Conservation (phyloP, 2,797 vertebrate genomes). For the Zenarchopterus dispar region DNA sequence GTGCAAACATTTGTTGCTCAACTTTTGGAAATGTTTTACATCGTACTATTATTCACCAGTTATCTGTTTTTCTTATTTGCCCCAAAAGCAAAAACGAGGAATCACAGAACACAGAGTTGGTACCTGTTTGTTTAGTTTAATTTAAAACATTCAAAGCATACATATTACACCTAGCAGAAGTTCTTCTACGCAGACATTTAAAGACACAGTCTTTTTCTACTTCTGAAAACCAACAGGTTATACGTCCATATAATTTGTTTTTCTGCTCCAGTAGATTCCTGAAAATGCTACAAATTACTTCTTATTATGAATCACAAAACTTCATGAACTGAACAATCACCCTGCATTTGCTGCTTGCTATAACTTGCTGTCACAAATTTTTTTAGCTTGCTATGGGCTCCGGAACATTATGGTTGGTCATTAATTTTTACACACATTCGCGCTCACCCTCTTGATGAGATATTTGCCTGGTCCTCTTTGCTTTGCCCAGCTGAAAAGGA, state of each 20-base stretch:
- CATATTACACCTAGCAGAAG: background rate
- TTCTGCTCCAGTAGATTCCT: conserved; percentile 14
- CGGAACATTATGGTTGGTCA: conserved; percentile 36
- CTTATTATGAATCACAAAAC: conserved; percentile 17
- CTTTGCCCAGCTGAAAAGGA: conserved; percentile 52
- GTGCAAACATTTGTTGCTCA: conserved; percentile 27
- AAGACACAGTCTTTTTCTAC: background rate
- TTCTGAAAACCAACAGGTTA: conserved; percentile 15
- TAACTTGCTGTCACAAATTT: conserved; percentile 31
- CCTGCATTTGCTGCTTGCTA: conserved; percentile 22
- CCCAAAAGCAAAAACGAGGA: too few species aligned
- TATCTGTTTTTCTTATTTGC: too few species aligned
- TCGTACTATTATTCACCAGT: conserved; percentile 27
- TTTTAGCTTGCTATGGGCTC: conserved; percentile 15
- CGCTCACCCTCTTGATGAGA: conserved; percentile 53
- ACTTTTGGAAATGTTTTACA: conserved; percentile 43
- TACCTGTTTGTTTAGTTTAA: too few species aligned
- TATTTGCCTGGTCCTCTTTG: conserved; percentile 52
- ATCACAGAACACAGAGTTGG: too few species aligned
- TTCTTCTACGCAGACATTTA: background rate
- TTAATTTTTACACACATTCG: conserved; percentile 51
- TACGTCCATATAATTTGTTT: conserved; percentile 14
- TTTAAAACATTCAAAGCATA: background rate
- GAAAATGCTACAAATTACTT: conserved; percentile 31
- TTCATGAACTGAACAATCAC: conserved; percentile 12